Evolutionary conservation across 2,113 vertebrate genomes (phyloP), one percentile per base, ranked within the genome.

Genomic region (Gallinago media): DNA sequence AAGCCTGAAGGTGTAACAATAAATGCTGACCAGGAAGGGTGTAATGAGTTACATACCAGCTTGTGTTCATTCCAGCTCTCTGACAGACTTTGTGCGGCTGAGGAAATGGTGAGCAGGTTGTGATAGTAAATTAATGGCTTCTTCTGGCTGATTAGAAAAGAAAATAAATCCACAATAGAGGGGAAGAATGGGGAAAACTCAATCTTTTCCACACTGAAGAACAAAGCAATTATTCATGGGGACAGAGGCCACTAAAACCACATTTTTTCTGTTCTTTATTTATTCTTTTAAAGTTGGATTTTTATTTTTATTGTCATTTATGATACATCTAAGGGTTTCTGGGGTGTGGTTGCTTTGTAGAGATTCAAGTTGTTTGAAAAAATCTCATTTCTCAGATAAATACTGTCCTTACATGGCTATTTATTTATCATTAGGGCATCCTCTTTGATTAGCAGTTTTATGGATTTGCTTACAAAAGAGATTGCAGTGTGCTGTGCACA

Each of bases 51-150:
- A 85, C 55, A 29, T n/a, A 62, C 27, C 32, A 44, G 59, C 40
- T 80, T 62, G 54, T 52, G 34, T 71, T 85, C 86, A 82, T 52
- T 80, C 42, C 76, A 85, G 47, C 49, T 95, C 79, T n/a, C 49
- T 20, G 44, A 55, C 38, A 66, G 76, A 94, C 77, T 92, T 85
- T 76, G 49, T 80, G 89, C 92, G 54, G 50, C 79, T 91, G 61
- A 79, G 79, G 96, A 98, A 95, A 97, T 78, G 61, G 76, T 90
- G 71, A 89, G 91, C 75, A 81, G 50, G 89, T 59, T 96, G 70
- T 94, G 96, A 80, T 14, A 95, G 77, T 62, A 95, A 79, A 74
- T 42, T 92, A 26, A 72, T 78, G 65, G 38, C 38, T 93, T 76
- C 65, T 91, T 93, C 72, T 47, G 36, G 34, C 44, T 65, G 22